These are phyloP conservation scores for Varecia variegata DNA, from an alignment of 2,797 vertebrate genomes.

Conservation along the genomic window DNA sequence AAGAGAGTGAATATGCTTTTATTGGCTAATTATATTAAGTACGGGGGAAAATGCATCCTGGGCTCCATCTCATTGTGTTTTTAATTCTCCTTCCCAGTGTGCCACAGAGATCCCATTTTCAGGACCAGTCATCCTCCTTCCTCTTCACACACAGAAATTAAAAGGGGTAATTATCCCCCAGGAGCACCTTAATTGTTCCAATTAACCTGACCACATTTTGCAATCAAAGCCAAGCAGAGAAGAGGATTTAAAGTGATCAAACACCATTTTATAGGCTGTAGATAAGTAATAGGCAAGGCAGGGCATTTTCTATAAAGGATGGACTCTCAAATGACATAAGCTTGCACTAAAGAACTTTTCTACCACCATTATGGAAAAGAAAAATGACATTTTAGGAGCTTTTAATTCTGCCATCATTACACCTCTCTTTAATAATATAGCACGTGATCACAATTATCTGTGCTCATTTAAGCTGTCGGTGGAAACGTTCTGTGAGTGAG, in stretches of 20 bases:
- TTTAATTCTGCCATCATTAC: background rate
- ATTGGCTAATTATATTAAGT: constrained; percentile 67
- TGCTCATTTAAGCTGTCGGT: background rate
- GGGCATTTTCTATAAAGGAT: constrained; percentile 29
- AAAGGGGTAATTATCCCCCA: constrained; percentile 83
- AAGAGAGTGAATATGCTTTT: constrained; percentile 61
- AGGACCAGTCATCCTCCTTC: constrained; percentile 75
- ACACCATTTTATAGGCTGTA: constrained; percentile 24
- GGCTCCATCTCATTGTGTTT: constrained; percentile 53
- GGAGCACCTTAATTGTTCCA: constrained; percentile 83
- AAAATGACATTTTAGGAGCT: background rate
- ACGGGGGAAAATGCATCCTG: constrained; percentile 61
- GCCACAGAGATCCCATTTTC: constrained; percentile 65
- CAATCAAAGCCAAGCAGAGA: constrained; percentile 68
- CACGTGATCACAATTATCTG: background rate
- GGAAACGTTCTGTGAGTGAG: background rate
- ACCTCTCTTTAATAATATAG: constrained; percentile 17
- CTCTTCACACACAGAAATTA: constrained; percentile 80
- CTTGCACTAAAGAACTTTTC: background rate
- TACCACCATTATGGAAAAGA: background rate
- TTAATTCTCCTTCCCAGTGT: constrained; percentile 70
- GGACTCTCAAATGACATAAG: background rate
- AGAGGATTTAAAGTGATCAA: constrained; percentile 68
- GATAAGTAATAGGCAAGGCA: constrained; percentile 15
- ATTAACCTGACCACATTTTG: constrained; percentile 80